Evolutionary conservation across 2,888 invertebrate genomes (phyloP).

Genomic region (Ectemnius lituratus): DNA sequence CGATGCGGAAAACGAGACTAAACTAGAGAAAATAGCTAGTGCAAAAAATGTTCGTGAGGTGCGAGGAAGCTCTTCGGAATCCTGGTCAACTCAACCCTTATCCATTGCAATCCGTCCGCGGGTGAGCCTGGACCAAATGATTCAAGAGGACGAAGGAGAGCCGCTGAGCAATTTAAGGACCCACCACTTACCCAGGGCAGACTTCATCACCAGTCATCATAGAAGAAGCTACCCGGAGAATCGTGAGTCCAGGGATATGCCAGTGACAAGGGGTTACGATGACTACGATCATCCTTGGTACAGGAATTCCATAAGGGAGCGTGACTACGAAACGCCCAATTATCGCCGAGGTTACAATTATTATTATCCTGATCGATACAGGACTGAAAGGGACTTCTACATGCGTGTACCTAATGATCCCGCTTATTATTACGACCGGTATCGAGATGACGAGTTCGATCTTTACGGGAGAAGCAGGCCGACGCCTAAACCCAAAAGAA

Average conservation of each 20-base stretch:
- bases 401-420: constrained; percentile 58
- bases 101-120: constrained; percentile 70
- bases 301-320: constrained; percentile 52
- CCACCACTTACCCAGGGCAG: constrained; percentile 67
- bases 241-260: constrained; percentile 69
- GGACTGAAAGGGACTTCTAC: constrained; percentile 71
- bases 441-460: constrained; percentile 69
- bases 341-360: constrained; percentile 58
- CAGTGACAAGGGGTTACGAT: constrained; percentile 62
- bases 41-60: constrained; percentile 67
- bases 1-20: constrained; percentile 48
- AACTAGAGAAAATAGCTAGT: constrained; percentile 68
- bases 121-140: constrained; percentile 59
- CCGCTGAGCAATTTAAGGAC: constrained; percentile 40
- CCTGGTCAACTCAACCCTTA: constrained; percentile 72
- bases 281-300: constrained; percentile 64
- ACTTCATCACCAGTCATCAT: constrained; percentile 72
- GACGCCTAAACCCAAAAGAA: constrained; percentile 71
- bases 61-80: constrained; percentile 65
- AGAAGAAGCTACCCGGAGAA: constrained; percentile 65
- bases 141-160: constrained; percentile 54
- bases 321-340: constrained; percentile 63
- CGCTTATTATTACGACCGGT: constrained; percentile 66
- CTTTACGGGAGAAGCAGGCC: constrained; percentile 66
- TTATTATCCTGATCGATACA: constrained; percentile 69